Evolutionary conservation across 53 echinoderm and acorn worm species (phyloP).

Genomic region (Paelopatides confundens): DNA sequence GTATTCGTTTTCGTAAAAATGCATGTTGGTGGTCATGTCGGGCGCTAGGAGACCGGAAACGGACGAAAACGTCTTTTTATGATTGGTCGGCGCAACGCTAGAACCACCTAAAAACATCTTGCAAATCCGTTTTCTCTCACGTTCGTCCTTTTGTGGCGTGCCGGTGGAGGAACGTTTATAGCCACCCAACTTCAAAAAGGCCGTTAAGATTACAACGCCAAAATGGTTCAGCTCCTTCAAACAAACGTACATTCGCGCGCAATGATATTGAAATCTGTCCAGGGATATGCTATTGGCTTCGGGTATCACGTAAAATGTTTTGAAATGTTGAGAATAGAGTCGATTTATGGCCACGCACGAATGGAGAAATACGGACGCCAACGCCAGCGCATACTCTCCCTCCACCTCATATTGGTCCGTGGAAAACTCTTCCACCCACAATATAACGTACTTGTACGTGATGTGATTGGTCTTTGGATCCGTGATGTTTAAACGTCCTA

Average conservation of each 20-base stretch:
- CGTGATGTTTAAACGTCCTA: background rate
- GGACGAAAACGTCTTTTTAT: too few relatives aligned
- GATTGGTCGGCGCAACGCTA: too few relatives aligned
- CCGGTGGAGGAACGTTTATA: background rate
- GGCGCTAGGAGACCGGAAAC: too few relatives aligned
- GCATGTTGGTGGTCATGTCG: too few relatives aligned
- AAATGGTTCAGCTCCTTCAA: background rate
- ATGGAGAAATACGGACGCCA: background rate
- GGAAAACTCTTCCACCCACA: slow-evolving; percentile 4
- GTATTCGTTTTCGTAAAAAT: background rate
- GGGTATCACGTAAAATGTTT: background rate
- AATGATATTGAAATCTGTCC: background rate
- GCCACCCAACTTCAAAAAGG: background rate
- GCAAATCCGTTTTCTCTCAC: too few relatives aligned
- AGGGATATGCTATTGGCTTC: background rate
- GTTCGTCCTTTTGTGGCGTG: too few relatives aligned
- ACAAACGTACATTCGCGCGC: background rate
- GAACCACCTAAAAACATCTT: too few relatives aligned
- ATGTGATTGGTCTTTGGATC: background rate
- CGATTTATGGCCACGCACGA: background rate
- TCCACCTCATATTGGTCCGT: background rate
- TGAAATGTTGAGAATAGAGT: background rate
- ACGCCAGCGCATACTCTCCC: background rate
- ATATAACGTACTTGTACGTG: background rate
- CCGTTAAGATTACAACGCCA: background rate